Percentiles rank a stretch among this genome's conserved stretches.
These are phyloP conservation scores for Xiphorhynchus elegans DNA, from an alignment of 2,113 vertebrate genomes.

Conservation along the genomic window DNA sequence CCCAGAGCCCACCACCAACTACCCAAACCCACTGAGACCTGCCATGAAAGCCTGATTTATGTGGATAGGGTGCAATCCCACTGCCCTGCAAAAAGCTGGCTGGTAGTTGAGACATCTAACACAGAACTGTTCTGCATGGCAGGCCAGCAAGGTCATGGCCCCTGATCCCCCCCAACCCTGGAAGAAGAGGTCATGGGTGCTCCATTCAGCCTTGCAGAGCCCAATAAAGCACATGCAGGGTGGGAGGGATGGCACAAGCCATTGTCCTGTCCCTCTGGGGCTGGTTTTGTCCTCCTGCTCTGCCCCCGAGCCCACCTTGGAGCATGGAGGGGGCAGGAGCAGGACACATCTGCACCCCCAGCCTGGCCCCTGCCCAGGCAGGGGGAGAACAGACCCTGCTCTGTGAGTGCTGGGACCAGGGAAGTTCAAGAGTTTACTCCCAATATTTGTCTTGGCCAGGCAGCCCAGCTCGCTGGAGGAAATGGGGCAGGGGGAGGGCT, in stretches of 20 bases:
- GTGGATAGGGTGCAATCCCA: fast-evolving
- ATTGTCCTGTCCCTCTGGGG: fast-evolving
- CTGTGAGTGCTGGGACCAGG: slow-evolving; percentile 19
- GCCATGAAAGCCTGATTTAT: background rate
- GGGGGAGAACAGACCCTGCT: slow-evolving; percentile 41
- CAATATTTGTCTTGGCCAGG: slow-evolving; percentile 53
- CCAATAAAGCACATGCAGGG: fast-evolving
- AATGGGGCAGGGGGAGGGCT: slow-evolving; percentile 55
- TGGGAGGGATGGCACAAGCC: background rate
- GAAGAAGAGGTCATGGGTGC: background rate
- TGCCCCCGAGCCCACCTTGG: background rate
- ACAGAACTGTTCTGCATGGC: fast-evolving
- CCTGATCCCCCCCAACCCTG: background rate
- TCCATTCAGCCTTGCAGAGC: background rate
- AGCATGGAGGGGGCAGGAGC: background rate
- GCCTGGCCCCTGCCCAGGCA: background rate
- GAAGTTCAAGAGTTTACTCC: slow-evolving; percentile 57
- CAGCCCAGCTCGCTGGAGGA: slow-evolving; percentile 8
- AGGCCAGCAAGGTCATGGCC: fast-evolving
- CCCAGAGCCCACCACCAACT: background rate
- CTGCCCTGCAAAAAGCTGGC: background rate
- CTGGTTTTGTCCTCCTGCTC: background rate
- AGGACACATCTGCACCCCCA: background rate
- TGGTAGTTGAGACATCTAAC: fast-evolving
- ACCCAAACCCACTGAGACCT: background rate